Percentiles rank a stretch among this genome's conserved stretches.
Conservation (phyloP, 2,888 invertebrate species). For the Auanema sp. region DNA sequence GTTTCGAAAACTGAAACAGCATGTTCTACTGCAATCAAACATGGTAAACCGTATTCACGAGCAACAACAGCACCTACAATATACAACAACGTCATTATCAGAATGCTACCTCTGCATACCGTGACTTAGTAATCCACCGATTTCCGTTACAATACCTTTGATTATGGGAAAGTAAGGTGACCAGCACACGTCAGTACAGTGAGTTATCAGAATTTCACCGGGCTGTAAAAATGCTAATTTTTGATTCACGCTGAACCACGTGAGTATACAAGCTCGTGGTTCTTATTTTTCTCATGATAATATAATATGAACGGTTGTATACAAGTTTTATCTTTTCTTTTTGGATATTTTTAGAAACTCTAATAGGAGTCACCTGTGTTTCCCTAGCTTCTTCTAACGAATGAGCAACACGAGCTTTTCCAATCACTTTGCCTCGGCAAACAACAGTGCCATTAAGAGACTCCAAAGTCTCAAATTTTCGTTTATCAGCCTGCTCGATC, state of each 20-base stretch:
- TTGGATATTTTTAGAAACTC: background rate
- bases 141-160: constrained; percentile 67
- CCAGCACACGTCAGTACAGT: constrained; percentile 68
- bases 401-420: constrained; percentile 76
- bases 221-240: constrained; percentile 32
- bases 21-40: constrained; percentile 66
- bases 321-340: background rate
- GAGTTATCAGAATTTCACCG: constrained; percentile 66
- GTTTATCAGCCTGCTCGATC: background rate
- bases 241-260: background rate
- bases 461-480: constrained; percentile 6
- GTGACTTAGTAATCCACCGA: constrained; percentile 67
- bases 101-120: constrained; percentile 52
- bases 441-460: constrained; percentile 74
- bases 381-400: constrained; percentile 72
- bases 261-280: constrained; percentile 1
- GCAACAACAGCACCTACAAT: constrained; percentile 67
- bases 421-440: constrained; percentile 74
- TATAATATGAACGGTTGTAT: constrained; percentile 10
- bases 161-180: constrained; percentile 68
- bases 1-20: constrained; percentile 66
- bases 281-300: background rate
- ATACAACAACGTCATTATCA: background rate
- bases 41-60: constrained; percentile 68
- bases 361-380: constrained; percentile 63